Evolutionary conservation across 1,140 invertebrate species (phyloP).

Genomic region (Ips typographus): DNA sequence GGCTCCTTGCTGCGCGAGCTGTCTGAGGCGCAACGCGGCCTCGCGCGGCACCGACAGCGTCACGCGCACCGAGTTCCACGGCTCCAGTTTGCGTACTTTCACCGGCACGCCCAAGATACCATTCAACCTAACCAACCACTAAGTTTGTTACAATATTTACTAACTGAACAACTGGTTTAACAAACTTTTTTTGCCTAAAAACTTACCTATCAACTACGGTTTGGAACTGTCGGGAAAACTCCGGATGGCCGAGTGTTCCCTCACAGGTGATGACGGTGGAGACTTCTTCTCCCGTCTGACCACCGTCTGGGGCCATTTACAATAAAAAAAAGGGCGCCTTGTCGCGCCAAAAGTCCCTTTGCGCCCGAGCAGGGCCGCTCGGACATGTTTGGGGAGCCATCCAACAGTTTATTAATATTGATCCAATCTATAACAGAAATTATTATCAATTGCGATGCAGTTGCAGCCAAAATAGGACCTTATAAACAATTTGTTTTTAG

Average conservation of each 20-base stretch:
- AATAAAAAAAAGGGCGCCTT: constrained; percentile 17
- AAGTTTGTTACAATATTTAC: background rate
- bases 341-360: constrained; percentile 24
- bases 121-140: constrained; percentile 56
- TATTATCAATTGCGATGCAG: no score
- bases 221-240: constrained; percentile 69
- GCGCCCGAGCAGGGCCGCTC: constrained; percentile 25
- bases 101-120: constrained; percentile 70
- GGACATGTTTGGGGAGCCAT: constrained; percentile 24
- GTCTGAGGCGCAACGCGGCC: constrained; percentile 84
- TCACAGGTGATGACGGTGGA: constrained; percentile 76
- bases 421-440: background rate
- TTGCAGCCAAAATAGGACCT: no score
- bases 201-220: constrained; percentile 58
- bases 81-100: constrained; percentile 84
- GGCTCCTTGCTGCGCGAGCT: constrained; percentile 87
- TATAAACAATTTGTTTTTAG: no score
- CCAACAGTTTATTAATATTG: constrained; percentile 12
- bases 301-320: constrained; percentile 75
- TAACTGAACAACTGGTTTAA: no score
- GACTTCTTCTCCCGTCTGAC: constrained; percentile 64
- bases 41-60: constrained; percentile 95
- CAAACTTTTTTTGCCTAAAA: background rate
- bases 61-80: constrained; percentile 96
- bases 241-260: constrained; percentile 75